Evolutionary conservation across 2,797 vertebrate genomes (phyloP).

Genomic region (Acrossocheilus wenchowensis): DNA sequence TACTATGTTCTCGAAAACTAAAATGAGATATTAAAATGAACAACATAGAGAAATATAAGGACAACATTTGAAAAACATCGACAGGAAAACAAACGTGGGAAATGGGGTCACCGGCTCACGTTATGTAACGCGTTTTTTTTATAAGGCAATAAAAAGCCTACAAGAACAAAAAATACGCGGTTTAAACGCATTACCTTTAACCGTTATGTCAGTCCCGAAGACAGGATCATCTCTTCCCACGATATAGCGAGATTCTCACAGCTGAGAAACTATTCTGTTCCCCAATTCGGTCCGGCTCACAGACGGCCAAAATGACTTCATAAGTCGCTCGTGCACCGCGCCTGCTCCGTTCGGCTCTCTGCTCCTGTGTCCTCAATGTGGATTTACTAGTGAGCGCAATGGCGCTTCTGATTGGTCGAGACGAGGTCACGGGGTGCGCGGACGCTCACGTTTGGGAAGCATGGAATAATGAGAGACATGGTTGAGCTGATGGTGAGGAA

Average conservation of each 20-base stretch:
- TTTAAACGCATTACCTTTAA: conserved; percentile 63
- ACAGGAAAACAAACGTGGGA: conserved; percentile 9
- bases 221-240: conserved; percentile 67
- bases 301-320: conserved; percentile 59
- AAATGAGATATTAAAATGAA: too few species aligned
- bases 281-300: background rate
- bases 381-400: conserved; percentile 37
- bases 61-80: background rate
- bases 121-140: conserved; percentile 68
- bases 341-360: conserved; percentile 45
- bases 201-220: conserved; percentile 70
- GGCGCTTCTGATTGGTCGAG: conserved; percentile 63
- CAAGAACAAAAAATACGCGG: background rate
- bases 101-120: conserved; percentile 71
- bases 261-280: background rate
- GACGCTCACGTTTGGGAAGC: conserved; percentile 73
- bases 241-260: background rate
- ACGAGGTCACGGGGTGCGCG: background rate
- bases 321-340: conserved; percentile 60
- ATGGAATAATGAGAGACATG: conserved; percentile 46
- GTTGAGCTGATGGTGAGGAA: background rate
- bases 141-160: background rate
- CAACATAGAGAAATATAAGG: background rate
- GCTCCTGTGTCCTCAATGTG: conserved; percentile 40
- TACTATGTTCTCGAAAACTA: background rate